Evolutionary conservation across 2,797 vertebrate genomes (phyloP).

Genomic region (Cyclopterus lumpus): DNA sequence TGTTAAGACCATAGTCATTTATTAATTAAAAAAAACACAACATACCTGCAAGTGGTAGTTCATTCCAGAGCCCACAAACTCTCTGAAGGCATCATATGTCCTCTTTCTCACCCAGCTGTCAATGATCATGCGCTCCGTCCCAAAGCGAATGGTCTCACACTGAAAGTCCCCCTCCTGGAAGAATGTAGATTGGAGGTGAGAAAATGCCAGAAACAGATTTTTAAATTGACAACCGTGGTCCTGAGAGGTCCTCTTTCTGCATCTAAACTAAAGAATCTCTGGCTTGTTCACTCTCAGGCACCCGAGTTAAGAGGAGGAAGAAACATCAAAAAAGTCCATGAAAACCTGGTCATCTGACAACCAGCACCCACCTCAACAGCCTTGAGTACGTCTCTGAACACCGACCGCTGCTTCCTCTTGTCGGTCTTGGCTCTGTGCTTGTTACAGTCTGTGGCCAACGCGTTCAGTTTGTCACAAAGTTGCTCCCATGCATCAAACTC

Average conservation of each 20-base stretch:
- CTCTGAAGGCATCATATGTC: slow-evolving; percentile 94
- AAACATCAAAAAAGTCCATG: not conserved
- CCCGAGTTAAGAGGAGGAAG: not conserved
- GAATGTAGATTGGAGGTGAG: not conserved
- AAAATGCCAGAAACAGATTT: not conserved
- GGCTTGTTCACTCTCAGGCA: not conserved
- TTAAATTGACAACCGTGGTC: not conserved
- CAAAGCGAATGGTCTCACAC: slow-evolving; percentile 94
- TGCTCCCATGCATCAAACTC: slow-evolving; percentile 90
- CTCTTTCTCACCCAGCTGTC: slow-evolving; percentile 97
- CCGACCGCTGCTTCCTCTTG: slow-evolving; percentile 95
- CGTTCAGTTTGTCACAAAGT: slow-evolving; percentile 89
- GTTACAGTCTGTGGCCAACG: slow-evolving; percentile 95
- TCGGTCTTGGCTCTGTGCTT: slow-evolving; percentile 97
- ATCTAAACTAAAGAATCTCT: not conserved
- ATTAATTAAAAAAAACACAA: too few relatives aligned
- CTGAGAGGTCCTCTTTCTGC: not conserved
- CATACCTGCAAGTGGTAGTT: slow-evolving; percentile 96
- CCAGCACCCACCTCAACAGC: slow-evolving; percentile 91
- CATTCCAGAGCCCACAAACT: slow-evolving; percentile 95
- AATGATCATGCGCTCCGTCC: slow-evolving; percentile 95
- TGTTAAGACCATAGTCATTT: not conserved
- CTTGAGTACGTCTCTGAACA: slow-evolving; percentile 94
- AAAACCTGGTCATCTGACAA: not conserved
- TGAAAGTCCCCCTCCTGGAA: slow-evolving; percentile 93